Evolutionary conservation across 2,113 vertebrate genomes (phyloP).

Genomic region (chimpanzee (Pan troglodytes)): DNA sequence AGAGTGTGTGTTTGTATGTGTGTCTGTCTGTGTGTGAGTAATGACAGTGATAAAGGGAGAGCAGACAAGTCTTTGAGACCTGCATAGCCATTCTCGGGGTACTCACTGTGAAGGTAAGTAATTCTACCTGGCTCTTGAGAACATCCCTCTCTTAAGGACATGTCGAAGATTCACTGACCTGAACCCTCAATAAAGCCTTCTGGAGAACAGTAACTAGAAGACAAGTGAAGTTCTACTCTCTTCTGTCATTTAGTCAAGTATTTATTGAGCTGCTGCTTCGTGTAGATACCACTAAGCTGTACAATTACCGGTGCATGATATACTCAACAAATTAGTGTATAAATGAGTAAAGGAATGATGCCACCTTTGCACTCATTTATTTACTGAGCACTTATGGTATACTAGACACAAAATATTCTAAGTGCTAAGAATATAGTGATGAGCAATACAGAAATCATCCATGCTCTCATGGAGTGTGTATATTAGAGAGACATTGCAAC

Average conservation of each 20-base stretch:
- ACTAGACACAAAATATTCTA: not conserved
- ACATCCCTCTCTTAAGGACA: not conserved
- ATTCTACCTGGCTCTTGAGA: not conserved
- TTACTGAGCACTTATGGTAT: not conserved
- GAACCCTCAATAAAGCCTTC: not conserved
- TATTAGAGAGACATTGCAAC: not conserved
- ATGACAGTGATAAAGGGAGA: not conserved
- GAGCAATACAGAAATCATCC: not conserved
- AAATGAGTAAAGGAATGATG: slow-evolving; percentile 19
- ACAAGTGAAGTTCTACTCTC: not conserved
- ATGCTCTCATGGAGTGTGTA: not conserved
- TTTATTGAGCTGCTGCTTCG: not conserved
- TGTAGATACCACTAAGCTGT: not conserved
- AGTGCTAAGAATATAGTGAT: slow-evolving; percentile 2
- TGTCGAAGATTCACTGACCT: not conserved
- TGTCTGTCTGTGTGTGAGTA: not conserved
- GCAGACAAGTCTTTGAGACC: not conserved
- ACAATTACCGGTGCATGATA: not conserved
- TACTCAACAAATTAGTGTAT: not conserved
- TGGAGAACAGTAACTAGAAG: not conserved
- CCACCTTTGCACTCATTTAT: not conserved
- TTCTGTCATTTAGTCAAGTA: slow-evolving; percentile 2
- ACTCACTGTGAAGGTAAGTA: not conserved
- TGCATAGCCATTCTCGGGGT: not conserved
- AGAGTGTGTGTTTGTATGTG: not conserved